phyloP scores from a whole-genome alignment of 2,797 vertebrate species.

The Sphenodon punctatus region DNA sequence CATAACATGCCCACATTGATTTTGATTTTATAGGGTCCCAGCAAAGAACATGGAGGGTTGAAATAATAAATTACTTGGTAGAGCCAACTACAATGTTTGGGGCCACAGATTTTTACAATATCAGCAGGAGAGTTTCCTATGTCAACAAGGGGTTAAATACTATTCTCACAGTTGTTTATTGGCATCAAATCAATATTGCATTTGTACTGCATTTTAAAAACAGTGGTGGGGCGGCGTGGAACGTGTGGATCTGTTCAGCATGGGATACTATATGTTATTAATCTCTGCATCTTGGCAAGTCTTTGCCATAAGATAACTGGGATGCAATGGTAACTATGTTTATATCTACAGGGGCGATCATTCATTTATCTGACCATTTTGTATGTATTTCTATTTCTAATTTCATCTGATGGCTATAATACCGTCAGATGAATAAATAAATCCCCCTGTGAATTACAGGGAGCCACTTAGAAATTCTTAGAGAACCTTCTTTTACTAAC shows the following conservation, averaged over 20 bases:
- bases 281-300: no score
- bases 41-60: slow-evolving; percentile 49
- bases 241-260: no score
- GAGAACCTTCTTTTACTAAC: neutral
- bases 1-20: slow-evolving; percentile 29
- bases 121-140: neutral
- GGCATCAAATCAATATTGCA: neutral
- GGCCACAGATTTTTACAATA: neutral
- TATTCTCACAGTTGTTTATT: neutral
- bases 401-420: no score
- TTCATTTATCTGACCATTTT: no score
- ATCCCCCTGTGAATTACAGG: no score
- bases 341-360: no score
- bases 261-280: neutral
- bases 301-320: neutral
- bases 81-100: neutral
- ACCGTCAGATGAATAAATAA: no score
- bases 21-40: slow-evolving; percentile 40
- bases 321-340: no score
- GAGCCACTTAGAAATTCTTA: fast-evolving
- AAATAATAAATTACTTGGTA: slow-evolving; percentile 40
- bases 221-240: neutral
- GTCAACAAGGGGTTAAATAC: neutral
- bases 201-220: neutral
- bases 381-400: no score